A percentile compares a stretch with the other conserved stretches of the same genome.
Evolutionary conservation across 2,113 vertebrate species (phyloP).

Genomic region (Tympanuchus pallidicinctus): DNA sequence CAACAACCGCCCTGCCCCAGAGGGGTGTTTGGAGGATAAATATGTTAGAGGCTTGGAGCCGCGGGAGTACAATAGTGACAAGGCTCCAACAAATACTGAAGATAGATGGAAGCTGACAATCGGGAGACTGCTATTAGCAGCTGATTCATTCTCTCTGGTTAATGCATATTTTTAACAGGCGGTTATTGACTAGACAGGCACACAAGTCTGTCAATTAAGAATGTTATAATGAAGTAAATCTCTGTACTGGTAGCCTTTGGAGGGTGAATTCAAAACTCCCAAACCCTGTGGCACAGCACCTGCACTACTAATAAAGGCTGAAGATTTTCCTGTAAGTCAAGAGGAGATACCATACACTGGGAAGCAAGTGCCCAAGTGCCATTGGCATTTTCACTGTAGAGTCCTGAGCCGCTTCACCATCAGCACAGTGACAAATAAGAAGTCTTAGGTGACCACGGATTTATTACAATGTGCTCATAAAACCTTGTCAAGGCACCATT

Average conservation of each 20-base stretch:
- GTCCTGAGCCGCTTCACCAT: not conserved
- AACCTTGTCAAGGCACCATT: conserved; percentile 18
- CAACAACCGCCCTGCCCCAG: conserved; percentile 66
- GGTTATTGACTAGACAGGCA: conserved; percentile 66
- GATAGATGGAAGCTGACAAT: conserved; percentile 65
- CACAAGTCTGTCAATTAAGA: conserved; percentile 61
- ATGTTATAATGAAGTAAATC: conserved; percentile 52
- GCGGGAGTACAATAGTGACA: conserved; percentile 12
- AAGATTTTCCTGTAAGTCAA: not conserved
- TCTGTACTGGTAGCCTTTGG: conserved; percentile 12
- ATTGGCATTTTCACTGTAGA: not conserved
- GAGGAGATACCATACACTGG: not conserved
- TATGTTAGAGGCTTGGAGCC: conserved; percentile 50
- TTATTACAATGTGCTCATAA: conserved; percentile 33
- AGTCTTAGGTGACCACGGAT: not conserved
- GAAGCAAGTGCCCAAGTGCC: not conserved
- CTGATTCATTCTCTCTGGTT: conserved; percentile 65
- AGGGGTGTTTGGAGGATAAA: conserved; percentile 69
- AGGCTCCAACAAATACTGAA: conserved; percentile 32
- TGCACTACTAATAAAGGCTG: conserved; percentile 26
- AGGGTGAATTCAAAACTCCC: conserved; percentile 22
- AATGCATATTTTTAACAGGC: conserved; percentile 68
- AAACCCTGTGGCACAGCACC: conserved; percentile 20
- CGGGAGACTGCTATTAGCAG: conserved; percentile 62
- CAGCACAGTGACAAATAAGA: not conserved